A percentile compares a stretch with the other conserved stretches of the same genome.
Conservation (phyloP, 2,113 vertebrate species). For the Tyto alba region DNA sequence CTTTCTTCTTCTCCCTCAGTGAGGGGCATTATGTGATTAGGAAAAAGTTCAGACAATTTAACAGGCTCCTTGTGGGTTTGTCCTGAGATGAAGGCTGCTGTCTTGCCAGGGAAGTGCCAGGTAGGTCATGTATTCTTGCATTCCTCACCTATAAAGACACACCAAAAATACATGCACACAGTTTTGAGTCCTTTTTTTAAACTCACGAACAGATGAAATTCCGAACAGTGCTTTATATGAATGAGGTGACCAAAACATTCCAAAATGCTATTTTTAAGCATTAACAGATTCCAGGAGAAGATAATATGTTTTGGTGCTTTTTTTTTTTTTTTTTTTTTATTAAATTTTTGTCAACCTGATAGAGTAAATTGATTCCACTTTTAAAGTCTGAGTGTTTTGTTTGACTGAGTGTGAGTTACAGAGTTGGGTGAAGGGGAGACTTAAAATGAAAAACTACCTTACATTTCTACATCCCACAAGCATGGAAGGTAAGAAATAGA, state of each 20-base stretch:
- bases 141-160: background rate
- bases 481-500: background rate
- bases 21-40: background rate
- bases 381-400: background rate
- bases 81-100: background rate
- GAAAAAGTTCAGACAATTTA: background rate
- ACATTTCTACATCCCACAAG: background rate
- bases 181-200: background rate
- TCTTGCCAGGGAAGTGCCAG: background rate
- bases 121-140: background rate
- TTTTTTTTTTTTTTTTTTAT: background rate
- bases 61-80: background rate
- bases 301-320: background rate
- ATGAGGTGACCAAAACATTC: background rate
- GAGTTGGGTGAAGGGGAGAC: background rate
- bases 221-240: background rate
- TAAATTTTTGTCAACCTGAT: background rate
- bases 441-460: background rate
- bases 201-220: background rate
- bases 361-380: background rate
- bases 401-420: background rate
- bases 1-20: background rate
- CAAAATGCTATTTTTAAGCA: background rate
- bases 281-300: background rate
- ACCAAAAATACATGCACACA: background rate